phyloP scores from a whole-genome alignment of 2,113 vertebrate genomes.

The Cyanoderma ruficeps region DNA sequence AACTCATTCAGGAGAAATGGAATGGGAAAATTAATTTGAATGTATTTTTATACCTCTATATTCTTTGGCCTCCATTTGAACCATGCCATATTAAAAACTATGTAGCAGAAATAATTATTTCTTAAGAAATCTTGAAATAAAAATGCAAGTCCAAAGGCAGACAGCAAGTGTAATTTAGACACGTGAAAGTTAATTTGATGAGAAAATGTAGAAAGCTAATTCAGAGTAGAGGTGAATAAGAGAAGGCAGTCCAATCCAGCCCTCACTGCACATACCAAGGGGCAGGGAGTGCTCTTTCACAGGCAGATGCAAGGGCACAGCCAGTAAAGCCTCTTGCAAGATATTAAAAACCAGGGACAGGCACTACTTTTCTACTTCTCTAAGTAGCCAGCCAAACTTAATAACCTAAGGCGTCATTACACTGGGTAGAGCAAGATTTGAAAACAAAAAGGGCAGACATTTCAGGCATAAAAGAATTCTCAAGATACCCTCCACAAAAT shows the following conservation, averaged over 20 bases:
- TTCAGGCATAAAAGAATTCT: background rate
- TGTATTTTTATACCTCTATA: background rate
- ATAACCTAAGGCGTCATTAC: background rate
- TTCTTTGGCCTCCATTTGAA: background rate
- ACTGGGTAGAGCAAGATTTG: background rate
- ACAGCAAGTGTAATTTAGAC: background rate
- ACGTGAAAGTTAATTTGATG: background rate
- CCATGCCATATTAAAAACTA: background rate
- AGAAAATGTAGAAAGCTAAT: background rate
- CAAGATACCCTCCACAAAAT: background rate
- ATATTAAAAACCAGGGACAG: background rate
- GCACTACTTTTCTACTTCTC: background rate
- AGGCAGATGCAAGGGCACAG: background rate
- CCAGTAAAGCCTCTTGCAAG: background rate
- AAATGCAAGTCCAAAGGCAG: background rate
- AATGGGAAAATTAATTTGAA: background rate
- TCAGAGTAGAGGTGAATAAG: background rate
- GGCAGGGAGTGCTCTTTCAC: background rate
- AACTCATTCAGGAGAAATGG: background rate
- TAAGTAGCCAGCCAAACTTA: background rate
- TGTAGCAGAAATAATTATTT: background rate
- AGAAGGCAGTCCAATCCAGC: background rate
- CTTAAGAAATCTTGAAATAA: background rate
- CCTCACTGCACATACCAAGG: background rate
- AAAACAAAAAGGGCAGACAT: background rate